Conservation (phyloP, 1,140 invertebrate genomes). For the Bombus waltoni region DNA sequence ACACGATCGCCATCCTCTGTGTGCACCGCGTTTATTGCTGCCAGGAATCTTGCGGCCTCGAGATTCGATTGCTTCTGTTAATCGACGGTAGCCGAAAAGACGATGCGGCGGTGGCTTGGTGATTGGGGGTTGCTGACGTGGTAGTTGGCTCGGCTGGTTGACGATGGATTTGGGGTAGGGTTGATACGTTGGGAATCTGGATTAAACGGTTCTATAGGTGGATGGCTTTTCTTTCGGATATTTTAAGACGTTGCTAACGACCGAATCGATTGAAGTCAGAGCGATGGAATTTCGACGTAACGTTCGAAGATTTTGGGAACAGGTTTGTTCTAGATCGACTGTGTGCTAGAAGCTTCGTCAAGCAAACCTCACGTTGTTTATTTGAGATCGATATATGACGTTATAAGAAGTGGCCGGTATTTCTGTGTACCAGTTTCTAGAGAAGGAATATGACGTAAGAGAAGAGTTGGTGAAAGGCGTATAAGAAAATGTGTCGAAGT, state of each 20-base stretch:
- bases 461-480: too few species aligned
- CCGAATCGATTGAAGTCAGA: background rate
- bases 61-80: background rate
- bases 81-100: slow-evolving; percentile 5
- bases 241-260: background rate
- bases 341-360: too few species aligned
- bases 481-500: too few species aligned
- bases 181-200: background rate
- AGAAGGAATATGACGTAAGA: too few species aligned
- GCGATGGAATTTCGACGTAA: background rate
- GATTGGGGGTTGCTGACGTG: background rate
- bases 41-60: slow-evolving; percentile 4
- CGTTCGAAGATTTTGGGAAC: background rate
- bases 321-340: background rate
- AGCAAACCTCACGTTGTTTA: too few species aligned
- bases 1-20: background rate
- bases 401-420: too few species aligned
- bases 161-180: background rate
- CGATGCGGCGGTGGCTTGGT: background rate
- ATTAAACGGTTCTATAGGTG: background rate
- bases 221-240: background rate
- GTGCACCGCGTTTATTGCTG: background rate
- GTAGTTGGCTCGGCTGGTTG: background rate
- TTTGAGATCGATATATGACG: too few species aligned
- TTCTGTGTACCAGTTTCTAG: too few species aligned